Evolutionary conservation across 1,140 invertebrate species (phyloP).

Genomic region (Coptotermes formosanus): DNA sequence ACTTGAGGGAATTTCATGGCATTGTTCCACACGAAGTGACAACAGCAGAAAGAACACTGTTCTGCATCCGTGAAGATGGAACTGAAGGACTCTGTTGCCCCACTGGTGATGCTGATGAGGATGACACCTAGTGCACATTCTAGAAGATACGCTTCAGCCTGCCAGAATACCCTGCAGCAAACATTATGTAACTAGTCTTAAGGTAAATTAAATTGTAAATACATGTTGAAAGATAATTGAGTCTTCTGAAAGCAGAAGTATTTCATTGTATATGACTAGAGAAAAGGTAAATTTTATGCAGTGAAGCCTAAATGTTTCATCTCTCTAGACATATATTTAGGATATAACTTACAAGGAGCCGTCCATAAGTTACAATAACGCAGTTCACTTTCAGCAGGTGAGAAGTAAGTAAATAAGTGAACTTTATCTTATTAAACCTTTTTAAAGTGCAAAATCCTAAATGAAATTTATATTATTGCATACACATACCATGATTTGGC

Average conservation of each 20-base stretch:
- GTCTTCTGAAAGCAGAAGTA: no score
- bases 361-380: neutral
- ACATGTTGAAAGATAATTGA: neutral
- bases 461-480: neutral
- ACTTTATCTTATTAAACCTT: neutral
- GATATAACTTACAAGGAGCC: neutral
- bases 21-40: slow-evolving; percentile 79
- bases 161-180: neutral
- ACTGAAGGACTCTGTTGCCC: slow-evolving; percentile 80
- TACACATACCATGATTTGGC: neutral
- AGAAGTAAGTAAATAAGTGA: no score
- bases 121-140: slow-evolving; percentile 37
- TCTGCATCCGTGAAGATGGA: slow-evolving; percentile 81
- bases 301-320: no score
- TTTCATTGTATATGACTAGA: neutral
- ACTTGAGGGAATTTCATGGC: slow-evolving; percentile 84
- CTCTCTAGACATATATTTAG: neutral
- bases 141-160: neutral
- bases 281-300: no score
- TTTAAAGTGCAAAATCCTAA: neutral
- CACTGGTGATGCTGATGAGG: slow-evolving; percentile 65
- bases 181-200: neutral
- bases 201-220: slow-evolving; percentile 3
- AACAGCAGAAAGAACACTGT: slow-evolving; percentile 71
- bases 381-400: no score